Base-by-base conservation (phyloP, 2,113 vertebrate genomes). In the Pachycephala philippinensis region DNA sequence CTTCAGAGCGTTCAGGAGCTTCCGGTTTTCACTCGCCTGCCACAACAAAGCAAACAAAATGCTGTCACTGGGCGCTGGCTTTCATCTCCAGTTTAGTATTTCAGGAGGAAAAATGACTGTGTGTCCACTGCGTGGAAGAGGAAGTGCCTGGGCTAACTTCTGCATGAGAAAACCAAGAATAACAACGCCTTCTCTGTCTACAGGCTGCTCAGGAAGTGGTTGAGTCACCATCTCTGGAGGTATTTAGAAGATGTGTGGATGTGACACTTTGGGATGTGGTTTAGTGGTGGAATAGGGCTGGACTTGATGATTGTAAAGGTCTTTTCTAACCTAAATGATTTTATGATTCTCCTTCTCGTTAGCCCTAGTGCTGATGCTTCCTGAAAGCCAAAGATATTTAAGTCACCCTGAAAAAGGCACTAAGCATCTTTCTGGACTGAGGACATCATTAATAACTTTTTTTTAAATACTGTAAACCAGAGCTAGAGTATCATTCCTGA, bases 21-120 rank as follows among this genome's bases (percentile, higher is more conserved):
- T 98, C 24, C 98, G 98, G 92, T 98, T 99, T 93, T 99, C 99
- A 8, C 94, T 97, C 2, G 98, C 98, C 99, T 99, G 97, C 15
- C 50, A 21, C 61, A 52, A 95, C 37, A 90, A 87, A 94, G 40
- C 52, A 78, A 39, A 84, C 6, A 2, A 71, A 64, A 63, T 10
- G 21, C 27, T 80, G 44, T 53, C 47, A 39, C 1, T 54, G 24
- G 28, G 19, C 22, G 37, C 22, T 66, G 42, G 57, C 21, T 75
- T 68, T 27, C 52, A n/a, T 21, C 30, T 44, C 26, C 35, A 17
- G 24, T 13, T 65, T 71, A 11, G 28, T 37, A 54, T 65, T 65
- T 53, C 6, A 37, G 64, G 15, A 15, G 17, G 21, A 66, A 80
- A 74, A 71, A n/a, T 17, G 23, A 35, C 64, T 77, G 16, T 14